Base-by-base conservation (phyloP, 2,797 vertebrate species). In the Ctenochaetus hawaiiensis region DNA sequence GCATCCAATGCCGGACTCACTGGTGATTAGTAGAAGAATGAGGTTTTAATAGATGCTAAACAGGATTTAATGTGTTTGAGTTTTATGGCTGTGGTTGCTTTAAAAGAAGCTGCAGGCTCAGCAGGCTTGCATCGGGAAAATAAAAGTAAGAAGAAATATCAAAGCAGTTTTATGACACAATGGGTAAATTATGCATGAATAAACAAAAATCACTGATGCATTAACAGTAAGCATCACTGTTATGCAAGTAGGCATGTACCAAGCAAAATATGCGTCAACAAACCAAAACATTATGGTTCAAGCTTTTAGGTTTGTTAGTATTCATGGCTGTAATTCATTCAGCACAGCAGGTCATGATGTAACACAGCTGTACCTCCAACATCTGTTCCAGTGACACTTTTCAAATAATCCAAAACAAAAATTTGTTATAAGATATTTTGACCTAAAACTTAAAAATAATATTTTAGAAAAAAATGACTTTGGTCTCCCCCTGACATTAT, bases 41-140 rank as follows among this genome's bases (percentile, higher is more conserved):
- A 84, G 76, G 34, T 47, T 54, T 39, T 75, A 75, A 83, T 73
- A 68, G 81, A 79, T 69, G 80, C 70, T 72, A 69, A 68, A 57
- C 41, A 47, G 77, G 64, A 64, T 77, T 75, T 89, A 79, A 83
- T 85, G 66, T 60, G 53, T 76, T 81, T 1, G 6, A n/a, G 61
- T 84, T 30, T 81, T 73, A 84, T 63, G 71, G 75, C 61, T 60
- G 43, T 9, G 37, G 54, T 52, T 74, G 26, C 37, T 64, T 75
- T 58, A 66, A 77, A 71, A 52, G 48, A 83, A 78, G 47, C 20
- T 80, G 67, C 73, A 60, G 0, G 12, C 37, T 82, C 78, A 81
- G 75, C 72, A 68, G 69, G 47, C 53, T 16, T 1, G 16, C 63
- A 69, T 63, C 62, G 60, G 34, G 22, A 66, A 76, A 62, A 73